phyloP scores from a whole-genome alignment of 1,140 invertebrate species.

The Helicorthomorpha holstii region DNA sequence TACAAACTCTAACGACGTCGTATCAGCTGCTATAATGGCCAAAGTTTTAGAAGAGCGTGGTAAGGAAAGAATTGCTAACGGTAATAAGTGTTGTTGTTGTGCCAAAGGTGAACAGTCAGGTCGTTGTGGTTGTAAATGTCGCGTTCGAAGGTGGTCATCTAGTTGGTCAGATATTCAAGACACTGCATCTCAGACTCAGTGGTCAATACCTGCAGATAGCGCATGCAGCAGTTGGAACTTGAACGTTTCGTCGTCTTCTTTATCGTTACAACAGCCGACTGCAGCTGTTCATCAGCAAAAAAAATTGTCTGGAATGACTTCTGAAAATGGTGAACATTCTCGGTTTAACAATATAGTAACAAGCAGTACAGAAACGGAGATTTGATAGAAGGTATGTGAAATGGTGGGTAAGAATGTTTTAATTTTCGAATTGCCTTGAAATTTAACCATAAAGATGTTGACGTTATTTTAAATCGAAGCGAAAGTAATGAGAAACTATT shows the following conservation, averaged over 20 bases:
- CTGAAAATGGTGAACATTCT: background rate
- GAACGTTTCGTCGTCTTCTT: background rate
- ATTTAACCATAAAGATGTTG: too few species aligned
- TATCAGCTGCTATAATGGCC: constrained; percentile 81
- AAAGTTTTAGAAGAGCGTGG: constrained; percentile 74
- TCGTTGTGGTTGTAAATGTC: constrained; percentile 5
- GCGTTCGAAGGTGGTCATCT: background rate
- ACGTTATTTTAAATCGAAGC: too few species aligned
- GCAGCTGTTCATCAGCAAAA: background rate
- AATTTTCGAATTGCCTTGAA: too few species aligned
- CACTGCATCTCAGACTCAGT: constrained; percentile 6
- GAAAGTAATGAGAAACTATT: too few species aligned
- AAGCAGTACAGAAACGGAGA: background rate
- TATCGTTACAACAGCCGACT: background rate
- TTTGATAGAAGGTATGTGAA: background rate
- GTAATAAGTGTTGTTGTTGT: too few species aligned
- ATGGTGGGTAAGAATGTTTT: too few species aligned
- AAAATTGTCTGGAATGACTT: background rate
- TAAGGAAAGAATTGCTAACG: constrained; percentile 45
- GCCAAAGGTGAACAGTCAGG: background rate
- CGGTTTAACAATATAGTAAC: background rate
- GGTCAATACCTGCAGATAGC: background rate
- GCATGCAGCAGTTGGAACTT: background rate
- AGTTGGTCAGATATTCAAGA: constrained; percentile 6
- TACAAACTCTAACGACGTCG: constrained; percentile 42